A percentile compares a stretch with the other conserved stretches of the same genome.
These are phyloP conservation scores for Drosophila kanapiae DNA, from an alignment of 1,140 invertebrate species.

Conservation along the genomic window DNA sequence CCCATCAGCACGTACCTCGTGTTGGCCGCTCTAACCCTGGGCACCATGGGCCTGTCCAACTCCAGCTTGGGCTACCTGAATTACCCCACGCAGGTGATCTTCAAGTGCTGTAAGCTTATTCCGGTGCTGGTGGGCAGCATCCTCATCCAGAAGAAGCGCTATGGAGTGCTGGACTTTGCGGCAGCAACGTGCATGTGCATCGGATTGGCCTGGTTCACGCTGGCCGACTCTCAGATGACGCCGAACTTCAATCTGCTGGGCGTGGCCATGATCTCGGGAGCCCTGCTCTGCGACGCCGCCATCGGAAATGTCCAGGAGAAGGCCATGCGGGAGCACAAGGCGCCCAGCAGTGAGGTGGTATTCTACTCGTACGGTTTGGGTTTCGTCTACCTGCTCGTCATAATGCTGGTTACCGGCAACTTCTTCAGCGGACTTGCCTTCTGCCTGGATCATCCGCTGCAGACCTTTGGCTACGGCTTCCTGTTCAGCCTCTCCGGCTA, in stretches of 20 bases:
- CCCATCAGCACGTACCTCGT: constrained; percentile 93
- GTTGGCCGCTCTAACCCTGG: constrained; percentile 94
- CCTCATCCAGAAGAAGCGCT: constrained; percentile 95
- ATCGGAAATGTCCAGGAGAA: constrained; percentile 99
- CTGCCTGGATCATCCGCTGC: constrained; percentile 90
- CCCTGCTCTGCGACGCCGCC: constrained; percentile 95
- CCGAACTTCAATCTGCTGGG: constrained; percentile 94
- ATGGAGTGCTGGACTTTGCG: constrained; percentile 92
- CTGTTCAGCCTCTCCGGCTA: constrained; percentile 96
- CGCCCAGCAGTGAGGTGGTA: constrained; percentile 96
- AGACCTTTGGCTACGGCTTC: constrained; percentile 94
- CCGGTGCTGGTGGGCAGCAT: constrained; percentile 97
- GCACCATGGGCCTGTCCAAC: constrained; percentile 98
- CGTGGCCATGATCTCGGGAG: constrained; percentile 94
- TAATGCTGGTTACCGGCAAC: constrained; percentile 91
- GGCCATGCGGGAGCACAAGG: constrained; percentile 93
- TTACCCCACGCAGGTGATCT: constrained; percentile 97
- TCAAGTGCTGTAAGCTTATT: constrained; percentile 98
- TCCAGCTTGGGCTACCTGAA: constrained; percentile 97
- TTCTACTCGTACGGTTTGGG: constrained; percentile 97
- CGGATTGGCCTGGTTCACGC: constrained; percentile 96
- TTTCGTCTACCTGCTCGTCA: constrained; percentile 92
- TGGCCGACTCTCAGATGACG: constrained; percentile 95
- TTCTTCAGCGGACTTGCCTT: constrained; percentile 91
- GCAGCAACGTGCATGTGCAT: constrained; percentile 95